phyloP scores from a whole-genome alignment of 2,888 invertebrate genomes.

The Melolontha melolontha region DNA sequence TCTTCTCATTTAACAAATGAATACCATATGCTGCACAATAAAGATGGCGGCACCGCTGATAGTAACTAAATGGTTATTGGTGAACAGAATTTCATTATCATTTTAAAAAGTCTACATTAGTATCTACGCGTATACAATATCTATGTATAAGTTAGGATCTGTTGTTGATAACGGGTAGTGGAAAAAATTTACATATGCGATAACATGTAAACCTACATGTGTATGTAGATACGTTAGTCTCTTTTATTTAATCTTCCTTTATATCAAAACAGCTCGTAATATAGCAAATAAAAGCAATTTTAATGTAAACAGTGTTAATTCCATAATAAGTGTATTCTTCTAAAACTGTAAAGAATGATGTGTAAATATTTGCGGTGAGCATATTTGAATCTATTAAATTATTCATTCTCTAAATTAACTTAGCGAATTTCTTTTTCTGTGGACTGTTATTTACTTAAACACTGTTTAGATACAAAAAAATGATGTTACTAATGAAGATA shows the following conservation, averaged over 20 bases:
- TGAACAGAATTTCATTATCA: constrained; percentile 21
- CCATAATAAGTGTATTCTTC: constrained; percentile 14
- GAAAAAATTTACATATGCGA: constrained; percentile 15
- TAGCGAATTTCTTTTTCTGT: background rate
- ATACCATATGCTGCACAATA: background rate
- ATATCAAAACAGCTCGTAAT: constrained; percentile 21
- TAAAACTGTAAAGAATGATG: constrained; percentile 2
- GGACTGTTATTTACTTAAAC: background rate
- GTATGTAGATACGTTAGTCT: background rate
- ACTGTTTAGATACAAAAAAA: too few relatives aligned
- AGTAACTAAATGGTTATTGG: constrained; percentile 24
- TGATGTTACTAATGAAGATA: too few relatives aligned
- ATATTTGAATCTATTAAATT: constrained; percentile 1
- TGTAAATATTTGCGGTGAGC: constrained; percentile 14
- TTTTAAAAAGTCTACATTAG: constrained; percentile 7
- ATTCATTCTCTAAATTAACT: constrained; percentile 17
- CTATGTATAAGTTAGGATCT: constrained; percentile 6
- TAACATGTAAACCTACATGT: constrained; percentile 6
- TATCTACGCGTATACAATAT: background rate
- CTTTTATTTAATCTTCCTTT: constrained; percentile 1
- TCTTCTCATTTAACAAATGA: background rate
- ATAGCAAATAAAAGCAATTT: constrained; percentile 13
- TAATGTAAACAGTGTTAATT: constrained; percentile 20
- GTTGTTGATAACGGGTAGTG: constrained; percentile 15
- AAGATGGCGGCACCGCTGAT: constrained; percentile 34